Base-by-base conservation (phyloP, 2,797 vertebrate genomes). In the Lepidocolaptes lacrymiger region DNA sequence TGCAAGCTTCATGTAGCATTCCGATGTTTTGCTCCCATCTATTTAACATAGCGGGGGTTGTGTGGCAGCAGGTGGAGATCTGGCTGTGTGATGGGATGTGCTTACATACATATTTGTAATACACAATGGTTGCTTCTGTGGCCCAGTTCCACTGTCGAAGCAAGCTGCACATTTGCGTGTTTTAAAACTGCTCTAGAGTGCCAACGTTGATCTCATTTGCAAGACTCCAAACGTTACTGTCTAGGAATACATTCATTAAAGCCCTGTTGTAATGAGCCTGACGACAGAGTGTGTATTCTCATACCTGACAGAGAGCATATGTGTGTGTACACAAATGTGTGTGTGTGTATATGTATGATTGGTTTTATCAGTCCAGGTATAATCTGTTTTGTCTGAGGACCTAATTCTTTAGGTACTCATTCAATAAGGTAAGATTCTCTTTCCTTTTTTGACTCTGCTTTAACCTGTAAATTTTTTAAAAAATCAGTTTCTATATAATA, bases 81-180 rank as follows among this genome's bases (percentile, higher is more conserved):
- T 80, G 49, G 18, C 12, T 17, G 3, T 22, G 34, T 0, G 0
- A 20, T 64, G 1, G 0, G 48, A 10, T 36, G 9, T 32, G 7
- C 27, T 54, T 55, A 12, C 34, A 3, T 36, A 28, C 3, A 2
- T n/a, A 7, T 41, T 64, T 73, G 14, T 76, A 52, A 55, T 36
- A 62, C 5, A 54, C 2, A 85, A 39, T 32, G 27, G 17, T 58
- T 66, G 62, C 26, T 88, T 17, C 48, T 15, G 5, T n/a, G 32
- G 24, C 48, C 30, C 22, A 30, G 32, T 76, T 79, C 71, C 78
- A 74, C 64, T 77, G 7, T 66, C 52, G 79, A 82, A 77, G 32
- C 28, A 68, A 64, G 30, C 32, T 77, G 27, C 37, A 44, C 43
- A 37, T 61, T 72, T 36, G 7, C 10, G 23, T 2, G 0, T 74